A percentile compares a stretch with the other conserved stretches of the same genome.
Conservation (phyloP, 53 echinoderm and acorn worm genomes). For the Glandiceps talaboti region DNA sequence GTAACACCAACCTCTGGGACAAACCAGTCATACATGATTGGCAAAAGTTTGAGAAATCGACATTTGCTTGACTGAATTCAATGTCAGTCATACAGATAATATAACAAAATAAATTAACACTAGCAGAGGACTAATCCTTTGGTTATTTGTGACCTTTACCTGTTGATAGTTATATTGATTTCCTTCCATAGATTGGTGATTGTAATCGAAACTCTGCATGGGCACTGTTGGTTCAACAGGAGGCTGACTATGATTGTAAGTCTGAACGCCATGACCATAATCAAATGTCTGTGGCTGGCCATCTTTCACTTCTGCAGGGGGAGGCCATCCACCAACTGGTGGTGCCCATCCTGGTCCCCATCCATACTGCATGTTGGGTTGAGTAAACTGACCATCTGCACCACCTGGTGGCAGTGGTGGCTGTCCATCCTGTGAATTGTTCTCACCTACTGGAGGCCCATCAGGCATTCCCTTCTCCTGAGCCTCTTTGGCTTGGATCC, state of each 20-base stretch:
- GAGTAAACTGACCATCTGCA: neutral
- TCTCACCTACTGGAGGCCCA: neutral
- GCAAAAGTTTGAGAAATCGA: too few species aligned
- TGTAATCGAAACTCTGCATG: conserved; percentile 16
- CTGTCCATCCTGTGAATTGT: neutral
- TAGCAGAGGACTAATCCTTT: too few species aligned
- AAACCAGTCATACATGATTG: too few species aligned
- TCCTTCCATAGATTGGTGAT: conserved; percentile 9
- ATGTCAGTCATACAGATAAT: too few species aligned
- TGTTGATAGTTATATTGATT: conserved; percentile 4
- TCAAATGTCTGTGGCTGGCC: conserved; percentile 25
- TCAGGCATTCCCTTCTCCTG: conserved; percentile 10
- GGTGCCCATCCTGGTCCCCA: conserved; percentile 5
- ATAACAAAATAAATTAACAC: too few species aligned
- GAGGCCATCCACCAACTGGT: neutral
- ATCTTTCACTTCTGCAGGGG: neutral
- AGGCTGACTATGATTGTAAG: neutral
- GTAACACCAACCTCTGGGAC: too few species aligned
- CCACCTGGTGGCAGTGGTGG: neutral
- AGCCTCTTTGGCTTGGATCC: conserved; percentile 77
- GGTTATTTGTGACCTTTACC: neutral
- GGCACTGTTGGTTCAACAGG: neutral
- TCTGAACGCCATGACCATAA: conserved; percentile 25
- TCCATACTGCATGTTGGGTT: neutral
- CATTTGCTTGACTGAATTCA: too few species aligned